Base-by-base conservation (phyloP, 2,113 vertebrate species). In the Heterotilapia buettikoferi region DNA sequence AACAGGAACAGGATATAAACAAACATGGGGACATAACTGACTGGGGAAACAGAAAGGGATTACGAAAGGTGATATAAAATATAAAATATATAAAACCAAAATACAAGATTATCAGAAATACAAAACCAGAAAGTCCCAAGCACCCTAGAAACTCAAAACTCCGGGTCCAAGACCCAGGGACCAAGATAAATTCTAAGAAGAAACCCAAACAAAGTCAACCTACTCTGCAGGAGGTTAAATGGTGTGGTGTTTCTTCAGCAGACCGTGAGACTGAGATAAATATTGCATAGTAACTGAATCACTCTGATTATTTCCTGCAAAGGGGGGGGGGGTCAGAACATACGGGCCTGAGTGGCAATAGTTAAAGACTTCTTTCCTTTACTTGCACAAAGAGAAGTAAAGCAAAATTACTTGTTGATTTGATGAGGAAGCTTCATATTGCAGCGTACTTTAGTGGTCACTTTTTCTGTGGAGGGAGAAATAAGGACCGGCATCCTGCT, bases 241-340 rank as follows among this genome's bases (percentile, higher is more conserved):
- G 6, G 53, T 52, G 53, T 82, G 66, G 40, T 38, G 80, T 82
- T 88, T 89, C 83, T 63, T 57, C 52, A 40, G 83, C 56, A 80
- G 82, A 90, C 71, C 43, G 40, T 80, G 84, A 92, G 61, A 89
- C 53, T 63, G 45, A 91, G 85, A 94, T 95, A 92, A 94, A 95
- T 95, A 92, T 85, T 91, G 90, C 87, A 92, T 78, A 86, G 90
- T 93, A 95, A 96, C 94, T 93, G 47, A 95, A 96, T 96, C 93
- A 90, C 86, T 82, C 56, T 80, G 89, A 93, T 94, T 88, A 90
- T 93, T 96, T 96, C 95, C 94, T 94, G 92, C 61, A 50, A 29
- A 36, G 68, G 52, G 63, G 82, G 26, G 31, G 7, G 53, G 79
- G 83, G 78, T 87, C 88, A 89, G 84, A 87, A 84, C 90, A 89